Evolutionary conservation across 2,113 vertebrate species (phyloP).

Genomic region (Entelurus aequoreus): DNA sequence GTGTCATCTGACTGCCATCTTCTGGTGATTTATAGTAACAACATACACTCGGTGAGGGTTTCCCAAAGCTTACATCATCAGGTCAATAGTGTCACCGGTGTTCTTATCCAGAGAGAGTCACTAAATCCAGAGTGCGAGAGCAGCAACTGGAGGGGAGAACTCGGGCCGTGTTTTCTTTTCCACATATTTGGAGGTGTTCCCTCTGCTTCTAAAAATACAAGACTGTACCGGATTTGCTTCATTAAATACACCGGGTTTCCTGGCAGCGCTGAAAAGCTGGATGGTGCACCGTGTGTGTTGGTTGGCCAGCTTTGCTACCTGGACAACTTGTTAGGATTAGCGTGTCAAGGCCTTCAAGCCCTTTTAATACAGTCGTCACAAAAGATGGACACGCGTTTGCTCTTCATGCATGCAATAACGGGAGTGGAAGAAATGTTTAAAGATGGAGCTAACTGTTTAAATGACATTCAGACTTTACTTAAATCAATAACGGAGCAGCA

Average conservation of each 20-base stretch:
- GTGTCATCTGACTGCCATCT: not conserved
- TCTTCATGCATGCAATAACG: not conserved
- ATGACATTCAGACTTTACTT: too few species aligned
- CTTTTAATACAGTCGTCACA: constrained; percentile 6
- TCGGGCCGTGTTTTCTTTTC: constrained; percentile 13
- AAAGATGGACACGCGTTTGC: not conserved
- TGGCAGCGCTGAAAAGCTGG: constrained; percentile 48
- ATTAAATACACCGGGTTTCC: constrained; percentile 65
- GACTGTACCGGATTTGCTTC: constrained; percentile 61
- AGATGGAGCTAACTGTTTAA: too few species aligned
- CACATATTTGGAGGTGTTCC: constrained; percentile 50
- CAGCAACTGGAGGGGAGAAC: constrained; percentile 18
- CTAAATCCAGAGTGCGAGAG: constrained; percentile 18
- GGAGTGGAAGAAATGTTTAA: too few species aligned
- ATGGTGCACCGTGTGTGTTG: constrained; percentile 20
- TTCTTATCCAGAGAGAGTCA: constrained; percentile 1
- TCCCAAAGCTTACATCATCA: not conserved
- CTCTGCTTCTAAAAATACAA: constrained; percentile 67
- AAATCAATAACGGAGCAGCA: too few species aligned
- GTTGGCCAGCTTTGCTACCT: constrained; percentile 25
- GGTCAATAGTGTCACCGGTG: constrained; percentile 1
- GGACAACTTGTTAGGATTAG: constrained; percentile 33
- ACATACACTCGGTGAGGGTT: too few species aligned
- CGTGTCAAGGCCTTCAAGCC: constrained; percentile 23
- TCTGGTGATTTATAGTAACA: constrained; percentile 1